Percentiles rank a stretch among this genome's conserved stretches.
phyloP scores from a whole-genome alignment of 2,888 invertebrate species.

The Trachelus stipa region DNA sequence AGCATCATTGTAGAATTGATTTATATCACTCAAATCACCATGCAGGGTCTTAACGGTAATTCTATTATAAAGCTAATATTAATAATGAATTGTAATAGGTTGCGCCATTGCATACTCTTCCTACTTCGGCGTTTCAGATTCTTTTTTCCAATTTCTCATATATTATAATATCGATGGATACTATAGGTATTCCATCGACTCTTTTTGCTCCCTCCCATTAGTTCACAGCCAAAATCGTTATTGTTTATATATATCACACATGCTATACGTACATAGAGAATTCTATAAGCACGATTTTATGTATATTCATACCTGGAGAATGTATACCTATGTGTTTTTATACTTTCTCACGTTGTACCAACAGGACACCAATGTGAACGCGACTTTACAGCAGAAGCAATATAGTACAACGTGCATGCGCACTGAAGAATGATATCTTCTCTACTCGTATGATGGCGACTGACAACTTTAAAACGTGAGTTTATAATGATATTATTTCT shows the following conservation, averaged over 20 bases:
- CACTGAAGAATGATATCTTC: constrained; percentile 21
- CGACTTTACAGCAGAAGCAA: constrained; percentile 42
- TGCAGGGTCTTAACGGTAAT: neutral
- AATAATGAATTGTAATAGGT: neutral
- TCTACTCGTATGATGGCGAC: constrained; percentile 56
- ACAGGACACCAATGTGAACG: constrained; percentile 10
- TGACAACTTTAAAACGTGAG: constrained; percentile 64
- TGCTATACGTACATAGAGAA: neutral
- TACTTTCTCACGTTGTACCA: neutral
- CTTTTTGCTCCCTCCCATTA: neutral
- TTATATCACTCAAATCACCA: neutral
- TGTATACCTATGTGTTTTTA: neutral
- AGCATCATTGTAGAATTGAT: neutral
- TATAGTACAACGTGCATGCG: constrained; percentile 52
- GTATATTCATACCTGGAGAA: neutral
- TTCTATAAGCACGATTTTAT: neutral
- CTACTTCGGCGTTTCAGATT: neutral
- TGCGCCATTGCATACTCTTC: neutral
- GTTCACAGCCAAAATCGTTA: neutral
- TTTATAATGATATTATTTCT: constrained; percentile 52
- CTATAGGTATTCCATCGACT: neutral
- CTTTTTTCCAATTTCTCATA: neutral
- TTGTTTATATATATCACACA: neutral
- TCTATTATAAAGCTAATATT: neutral
- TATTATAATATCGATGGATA: neutral